These are phyloP conservation scores for Labeo calbasu DNA, from an alignment of 2,797 vertebrate species.

Conservation along the genomic window DNA sequence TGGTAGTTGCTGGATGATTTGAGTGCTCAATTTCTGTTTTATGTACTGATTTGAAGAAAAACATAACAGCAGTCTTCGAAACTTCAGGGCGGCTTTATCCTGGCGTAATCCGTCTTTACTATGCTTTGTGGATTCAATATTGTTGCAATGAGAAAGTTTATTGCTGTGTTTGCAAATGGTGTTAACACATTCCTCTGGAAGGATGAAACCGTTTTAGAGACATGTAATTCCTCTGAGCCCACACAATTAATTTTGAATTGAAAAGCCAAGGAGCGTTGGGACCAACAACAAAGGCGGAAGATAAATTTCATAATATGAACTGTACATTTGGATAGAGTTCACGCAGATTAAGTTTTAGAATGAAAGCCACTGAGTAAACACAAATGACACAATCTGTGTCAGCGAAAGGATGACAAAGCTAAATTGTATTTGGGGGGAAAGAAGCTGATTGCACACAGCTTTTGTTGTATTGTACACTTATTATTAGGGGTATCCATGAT, in stretches of 20 bases:
- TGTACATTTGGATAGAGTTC: constrained; percentile 19
- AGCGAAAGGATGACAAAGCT: neutral
- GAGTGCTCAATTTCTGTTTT: constrained; percentile 45
- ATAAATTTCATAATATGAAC: constrained; percentile 27
- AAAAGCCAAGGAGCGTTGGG: constrained; percentile 37
- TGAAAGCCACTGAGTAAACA: constrained; percentile 6
- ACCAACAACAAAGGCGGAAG: constrained; percentile 17
- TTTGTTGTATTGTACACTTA: constrained; percentile 24
- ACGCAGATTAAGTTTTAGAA: constrained; percentile 29
- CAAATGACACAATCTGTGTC: neutral
- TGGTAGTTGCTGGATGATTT: constrained; percentile 49
- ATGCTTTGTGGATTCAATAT: constrained; percentile 33
- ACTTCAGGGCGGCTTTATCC: constrained; percentile 15
- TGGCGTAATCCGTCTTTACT: constrained; percentile 12
- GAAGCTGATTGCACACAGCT: neutral
- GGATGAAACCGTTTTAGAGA: constrained; percentile 13
- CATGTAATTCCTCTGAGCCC: constrained; percentile 36
- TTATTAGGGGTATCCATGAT: constrained; percentile 39
- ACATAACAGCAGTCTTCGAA: constrained; percentile 20
- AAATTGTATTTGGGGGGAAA: constrained; percentile 7
- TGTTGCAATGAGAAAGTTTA: constrained; percentile 39
- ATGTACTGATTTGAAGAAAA: constrained; percentile 18
- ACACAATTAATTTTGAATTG: constrained; percentile 43
- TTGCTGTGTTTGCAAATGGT: constrained; percentile 28
- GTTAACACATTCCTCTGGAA: constrained; percentile 28